Conservation (phyloP, 2,888 invertebrate species). For the Ophioninae sp. region DNA sequence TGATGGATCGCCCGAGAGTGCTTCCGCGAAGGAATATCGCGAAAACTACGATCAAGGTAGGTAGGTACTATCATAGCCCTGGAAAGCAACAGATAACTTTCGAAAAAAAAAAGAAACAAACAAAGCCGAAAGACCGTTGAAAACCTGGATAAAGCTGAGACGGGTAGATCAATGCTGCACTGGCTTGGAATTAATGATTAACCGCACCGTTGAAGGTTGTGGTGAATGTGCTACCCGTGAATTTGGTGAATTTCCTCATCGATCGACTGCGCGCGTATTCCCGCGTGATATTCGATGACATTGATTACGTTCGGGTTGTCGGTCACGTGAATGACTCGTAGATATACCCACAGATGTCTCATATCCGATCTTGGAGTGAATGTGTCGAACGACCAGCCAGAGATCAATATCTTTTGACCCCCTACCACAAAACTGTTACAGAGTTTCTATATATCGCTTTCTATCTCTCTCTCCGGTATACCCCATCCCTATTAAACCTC, state of each 20-base stretch:
- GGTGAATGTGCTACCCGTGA: not conserved
- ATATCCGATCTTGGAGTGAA: slow-evolving; percentile 59
- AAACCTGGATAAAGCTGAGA: not conserved
- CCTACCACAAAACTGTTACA: slow-evolving; percentile 59
- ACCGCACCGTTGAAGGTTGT: not conserved
- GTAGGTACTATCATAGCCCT: not conserved
- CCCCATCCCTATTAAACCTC: not conserved
- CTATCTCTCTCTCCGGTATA: slow-evolving; percentile 19
- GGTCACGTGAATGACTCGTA: slow-evolving; percentile 20
- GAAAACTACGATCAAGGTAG: slow-evolving; percentile 9
- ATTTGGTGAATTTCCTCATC: slow-evolving; percentile 18
- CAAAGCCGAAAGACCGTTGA: slow-evolving; percentile 3
- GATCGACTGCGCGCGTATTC: not conserved
- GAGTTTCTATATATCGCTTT: slow-evolving; percentile 43
- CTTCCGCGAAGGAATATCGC: slow-evolving; percentile 13
- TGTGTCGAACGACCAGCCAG: slow-evolving; percentile 64
- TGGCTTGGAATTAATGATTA: not conserved
- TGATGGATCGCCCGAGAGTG: not conserved
- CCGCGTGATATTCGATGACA: not conserved
- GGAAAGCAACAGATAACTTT: slow-evolving; percentile 23
- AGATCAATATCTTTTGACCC: slow-evolving; percentile 68
- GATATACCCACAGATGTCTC: slow-evolving; percentile 48
- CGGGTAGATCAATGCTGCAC: not conserved
- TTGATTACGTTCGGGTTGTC: not conserved
- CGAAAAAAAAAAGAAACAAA: slow-evolving; percentile 11